These are phyloP conservation scores for Polypterus bichir DNA, from an alignment of 2,113 vertebrate species.

Conservation along the genomic window DNA sequence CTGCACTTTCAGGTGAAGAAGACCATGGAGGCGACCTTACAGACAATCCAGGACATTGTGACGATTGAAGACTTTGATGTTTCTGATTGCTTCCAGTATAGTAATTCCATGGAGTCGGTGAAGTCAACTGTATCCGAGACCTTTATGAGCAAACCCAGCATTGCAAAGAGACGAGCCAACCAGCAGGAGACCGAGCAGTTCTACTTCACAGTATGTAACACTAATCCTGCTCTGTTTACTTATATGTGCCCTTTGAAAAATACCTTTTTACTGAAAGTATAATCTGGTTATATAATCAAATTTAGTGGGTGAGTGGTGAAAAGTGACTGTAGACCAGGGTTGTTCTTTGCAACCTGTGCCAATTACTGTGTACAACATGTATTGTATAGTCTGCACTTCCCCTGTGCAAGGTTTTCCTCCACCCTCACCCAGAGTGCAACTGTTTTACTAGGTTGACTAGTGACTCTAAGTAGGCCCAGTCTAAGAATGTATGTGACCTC, in stretches of 20 bases:
- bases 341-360: too few relatives aligned
- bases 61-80: slow-evolving; percentile 93
- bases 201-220: slow-evolving; percentile 79
- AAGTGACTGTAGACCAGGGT: too few relatives aligned
- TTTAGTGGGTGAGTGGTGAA: too few relatives aligned
- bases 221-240: not conserved
- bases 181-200: slow-evolving; percentile 98
- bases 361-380: too few relatives aligned
- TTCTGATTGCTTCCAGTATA: slow-evolving; percentile 95
- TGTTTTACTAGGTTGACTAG: too few relatives aligned
- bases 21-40: slow-evolving; percentile 93
- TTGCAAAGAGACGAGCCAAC: slow-evolving; percentile 90
- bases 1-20: slow-evolving; percentile 75
- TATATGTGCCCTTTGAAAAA: not conserved
- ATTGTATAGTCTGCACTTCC: too few relatives aligned
- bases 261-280: not conserved
- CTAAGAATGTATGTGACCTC: too few relatives aligned
- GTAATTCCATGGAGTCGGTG: slow-evolving; percentile 98
- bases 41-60: slow-evolving; percentile 97
- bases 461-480: too few relatives aligned
- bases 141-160: slow-evolving; percentile 95
- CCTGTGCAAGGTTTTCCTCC: too few relatives aligned
- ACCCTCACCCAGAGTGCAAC: too few relatives aligned
- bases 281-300: not conserved
- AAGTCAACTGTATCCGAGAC: slow-evolving; percentile 91